Evolutionary conservation across 2,888 invertebrate species (phyloP).

Genomic region (Panopea generosa): DNA sequence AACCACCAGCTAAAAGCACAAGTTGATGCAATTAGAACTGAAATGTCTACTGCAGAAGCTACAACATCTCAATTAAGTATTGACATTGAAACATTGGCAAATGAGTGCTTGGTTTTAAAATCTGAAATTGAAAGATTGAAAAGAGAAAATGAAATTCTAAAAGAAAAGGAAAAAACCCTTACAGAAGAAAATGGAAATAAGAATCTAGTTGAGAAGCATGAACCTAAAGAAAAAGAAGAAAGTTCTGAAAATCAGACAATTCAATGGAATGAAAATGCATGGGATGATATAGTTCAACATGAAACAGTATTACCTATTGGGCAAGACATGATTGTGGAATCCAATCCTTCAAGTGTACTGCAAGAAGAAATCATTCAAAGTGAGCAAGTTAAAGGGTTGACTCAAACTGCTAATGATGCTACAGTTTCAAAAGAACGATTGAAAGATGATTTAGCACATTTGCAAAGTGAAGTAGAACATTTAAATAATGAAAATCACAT

Average conservation of each 20-base stretch:
- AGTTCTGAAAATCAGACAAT: too few species aligned
- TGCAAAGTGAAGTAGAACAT: conserved; percentile 18
- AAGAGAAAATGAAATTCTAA: conserved; percentile 18
- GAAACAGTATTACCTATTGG: conserved; percentile 7
- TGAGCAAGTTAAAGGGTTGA: conserved; percentile 1
- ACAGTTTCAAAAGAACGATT: neutral
- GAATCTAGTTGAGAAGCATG: neutral
- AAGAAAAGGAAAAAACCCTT: neutral
- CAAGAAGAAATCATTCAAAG: conserved; percentile 9
- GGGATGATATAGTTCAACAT: conserved; percentile 5
- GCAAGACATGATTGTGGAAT: too few species aligned
- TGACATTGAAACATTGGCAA: conserved; percentile 19
- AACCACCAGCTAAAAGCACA: neutral
- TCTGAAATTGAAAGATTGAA: conserved; percentile 38
- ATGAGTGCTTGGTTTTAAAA: conserved; percentile 27
- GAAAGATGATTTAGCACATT: neutral
- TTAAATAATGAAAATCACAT: conserved; percentile 16
- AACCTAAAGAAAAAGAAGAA: too few species aligned
- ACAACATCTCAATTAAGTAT: conserved; percentile 13
- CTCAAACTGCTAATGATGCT: neutral
- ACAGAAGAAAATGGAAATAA: conserved; percentile 13
- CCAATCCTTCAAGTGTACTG: too few species aligned
- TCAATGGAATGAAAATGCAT: neutral
- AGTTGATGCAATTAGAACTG: neutral
- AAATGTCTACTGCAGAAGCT: conserved; percentile 18